A percentile compares a stretch with the other conserved stretches of the same genome.
Evolutionary conservation across 2,797 vertebrate genomes (phyloP).

Genomic region (Xyrichtys novacula): DNA sequence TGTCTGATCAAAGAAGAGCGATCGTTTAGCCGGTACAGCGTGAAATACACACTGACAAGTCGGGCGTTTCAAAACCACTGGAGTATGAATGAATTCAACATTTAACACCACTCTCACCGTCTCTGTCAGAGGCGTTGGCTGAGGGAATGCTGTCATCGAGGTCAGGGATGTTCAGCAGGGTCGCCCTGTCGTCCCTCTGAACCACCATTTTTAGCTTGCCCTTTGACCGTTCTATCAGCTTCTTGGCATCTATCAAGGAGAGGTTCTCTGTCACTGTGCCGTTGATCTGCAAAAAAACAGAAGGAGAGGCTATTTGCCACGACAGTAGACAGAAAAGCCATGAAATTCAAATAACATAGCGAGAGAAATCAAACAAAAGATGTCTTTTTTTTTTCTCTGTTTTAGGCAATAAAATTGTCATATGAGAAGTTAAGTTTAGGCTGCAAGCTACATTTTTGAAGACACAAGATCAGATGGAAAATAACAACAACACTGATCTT

Average conservation of each 20-base stretch:
- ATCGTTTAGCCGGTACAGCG: constrained; percentile 16
- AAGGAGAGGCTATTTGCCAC: constrained; percentile 22
- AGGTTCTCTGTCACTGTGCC: constrained; percentile 99
- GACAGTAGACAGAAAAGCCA: neutral
- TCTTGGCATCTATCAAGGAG: constrained; percentile 98
- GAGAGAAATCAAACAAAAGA: neutral
- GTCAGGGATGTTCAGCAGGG: constrained; percentile 97
- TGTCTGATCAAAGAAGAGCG: constrained; percentile 85
- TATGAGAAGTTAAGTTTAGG: neutral
- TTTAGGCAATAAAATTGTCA: neutral
- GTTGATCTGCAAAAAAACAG: constrained; percentile 89
- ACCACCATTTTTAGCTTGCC: constrained; percentile 99
- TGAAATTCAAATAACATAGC: constrained; percentile 8
- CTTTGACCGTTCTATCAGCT: constrained; percentile 98
- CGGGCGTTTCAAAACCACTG: constrained; percentile 5
- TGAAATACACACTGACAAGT: constrained; percentile 14
- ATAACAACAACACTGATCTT: constrained; percentile 4
- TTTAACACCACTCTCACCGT: constrained; percentile 86
- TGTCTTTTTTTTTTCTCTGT: constrained; percentile 1
- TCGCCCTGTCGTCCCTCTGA: constrained; percentile 96
- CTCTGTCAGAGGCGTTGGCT: constrained; percentile 97
- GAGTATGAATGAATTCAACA: constrained; percentile 19
- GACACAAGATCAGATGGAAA: constrained; percentile 14
- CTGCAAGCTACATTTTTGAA: constrained; percentile 7
- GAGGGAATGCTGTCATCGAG: constrained; percentile 98